Conservation (phyloP, 2,113 vertebrate species). For the Sitta europaea region DNA sequence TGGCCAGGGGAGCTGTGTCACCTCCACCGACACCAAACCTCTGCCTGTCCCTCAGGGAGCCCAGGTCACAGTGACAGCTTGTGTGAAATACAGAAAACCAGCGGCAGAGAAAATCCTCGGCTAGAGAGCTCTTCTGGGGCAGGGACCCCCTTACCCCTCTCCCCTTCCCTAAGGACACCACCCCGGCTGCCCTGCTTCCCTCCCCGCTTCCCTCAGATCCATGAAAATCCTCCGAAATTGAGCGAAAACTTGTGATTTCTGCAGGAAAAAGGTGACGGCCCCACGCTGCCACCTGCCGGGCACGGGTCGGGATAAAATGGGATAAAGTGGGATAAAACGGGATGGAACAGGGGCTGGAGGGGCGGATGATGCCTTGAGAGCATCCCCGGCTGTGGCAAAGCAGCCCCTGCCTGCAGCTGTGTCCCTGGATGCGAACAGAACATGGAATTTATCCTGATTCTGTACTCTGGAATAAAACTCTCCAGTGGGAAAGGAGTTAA, state of each 20-base stretch:
- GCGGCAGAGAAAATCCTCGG: fast-evolving
- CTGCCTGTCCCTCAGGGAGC: background rate
- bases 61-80: fast-evolving
- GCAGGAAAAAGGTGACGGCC: fast-evolving
- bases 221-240: background rate
- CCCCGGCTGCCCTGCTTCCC: background rate
- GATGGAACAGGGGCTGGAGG: background rate
- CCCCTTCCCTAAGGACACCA: background rate
- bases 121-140: fast-evolving
- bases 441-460: background rate
- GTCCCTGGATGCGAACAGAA: fast-evolving
- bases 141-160: background rate
- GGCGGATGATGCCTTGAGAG: fast-evolving
- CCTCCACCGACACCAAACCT: fast-evolving
- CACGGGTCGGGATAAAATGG: fast-evolving
- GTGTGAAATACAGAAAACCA: too few relatives aligned
- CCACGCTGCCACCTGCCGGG: constrained; percentile 3
- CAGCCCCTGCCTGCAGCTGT: too few relatives aligned
- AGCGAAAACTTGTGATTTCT: background rate
- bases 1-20: background rate
- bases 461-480: too few relatives aligned
- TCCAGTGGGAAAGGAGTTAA: background rate
- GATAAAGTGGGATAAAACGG: too few relatives aligned
- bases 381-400: fast-evolving
- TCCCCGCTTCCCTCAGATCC: background rate